Percentiles rank a stretch among this genome's conserved stretches.
These are phyloP conservation scores for Apotomis betuletana DNA, from an alignment of 2,888 invertebrate species.

Conservation along the genomic window DNA sequence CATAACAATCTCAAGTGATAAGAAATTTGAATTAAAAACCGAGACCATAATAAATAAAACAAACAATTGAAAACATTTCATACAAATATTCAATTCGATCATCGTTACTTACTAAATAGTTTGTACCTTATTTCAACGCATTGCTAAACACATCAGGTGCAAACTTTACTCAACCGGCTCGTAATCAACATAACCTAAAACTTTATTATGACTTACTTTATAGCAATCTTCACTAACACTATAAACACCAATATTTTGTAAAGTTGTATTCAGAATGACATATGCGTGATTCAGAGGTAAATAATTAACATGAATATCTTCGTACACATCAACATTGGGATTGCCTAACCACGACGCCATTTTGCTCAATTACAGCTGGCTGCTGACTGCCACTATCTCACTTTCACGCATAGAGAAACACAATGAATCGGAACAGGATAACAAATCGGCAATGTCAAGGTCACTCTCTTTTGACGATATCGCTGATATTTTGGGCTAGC, in stretches of 20 bases:
- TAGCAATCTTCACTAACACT: slow-evolving; percentile 29
- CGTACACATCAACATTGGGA: slow-evolving; percentile 7
- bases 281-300: slow-evolving; percentile 24
- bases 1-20: too few species aligned
- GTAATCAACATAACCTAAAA: slow-evolving; percentile 6
- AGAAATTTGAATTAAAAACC: too few species aligned
- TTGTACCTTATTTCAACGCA: not conserved
- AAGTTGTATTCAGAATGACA: slow-evolving; percentile 24
- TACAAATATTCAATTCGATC: too few species aligned
- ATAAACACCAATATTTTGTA: slow-evolving; percentile 17
- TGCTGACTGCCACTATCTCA: not conserved
- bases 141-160: too few species aligned
- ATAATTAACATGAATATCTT: slow-evolving; percentile 13
- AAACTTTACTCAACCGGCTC: not conserved
- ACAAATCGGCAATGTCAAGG: slow-evolving; percentile 8
- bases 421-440: not conserved
- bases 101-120: too few species aligned
- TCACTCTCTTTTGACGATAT: not conserved
- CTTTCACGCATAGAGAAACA: not conserved
- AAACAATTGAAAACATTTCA: too few species aligned
- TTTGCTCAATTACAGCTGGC: not conserved
- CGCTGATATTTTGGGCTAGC: not conserved
- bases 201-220: slow-evolving; percentile 15
- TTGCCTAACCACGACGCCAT: slow-evolving; percentile 29
- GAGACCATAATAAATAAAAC: too few species aligned